These are phyloP conservation scores for Oconnorella tubifera DNA, from an alignment of 2,888 invertebrate genomes.

Conservation along the genomic window DNA sequence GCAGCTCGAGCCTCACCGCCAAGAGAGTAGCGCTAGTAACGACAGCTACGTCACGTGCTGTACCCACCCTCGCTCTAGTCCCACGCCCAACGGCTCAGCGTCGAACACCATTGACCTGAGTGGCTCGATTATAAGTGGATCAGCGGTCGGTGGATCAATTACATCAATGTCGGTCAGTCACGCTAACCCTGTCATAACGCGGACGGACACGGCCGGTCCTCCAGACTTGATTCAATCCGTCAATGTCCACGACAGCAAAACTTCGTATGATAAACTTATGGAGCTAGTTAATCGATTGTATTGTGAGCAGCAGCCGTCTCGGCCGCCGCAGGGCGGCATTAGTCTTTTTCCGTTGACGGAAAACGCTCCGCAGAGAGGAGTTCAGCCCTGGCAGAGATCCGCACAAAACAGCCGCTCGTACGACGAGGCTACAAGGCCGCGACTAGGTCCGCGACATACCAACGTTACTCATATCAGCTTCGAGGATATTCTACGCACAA, in stretches of 20 bases:
- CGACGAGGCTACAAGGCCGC: constrained; percentile 14
- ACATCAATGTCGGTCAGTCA: background rate
- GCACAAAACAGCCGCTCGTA: constrained; percentile 16
- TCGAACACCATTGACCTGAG: too few relatives aligned
- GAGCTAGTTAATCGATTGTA: background rate
- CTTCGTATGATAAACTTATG: background rate
- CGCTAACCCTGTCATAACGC: background rate
- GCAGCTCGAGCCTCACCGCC: background rate
- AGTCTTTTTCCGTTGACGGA: background rate
- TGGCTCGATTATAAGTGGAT: too few relatives aligned
- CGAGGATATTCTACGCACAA: constrained; percentile 11
- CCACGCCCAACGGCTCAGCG: background rate
- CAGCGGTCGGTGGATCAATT: background rate
- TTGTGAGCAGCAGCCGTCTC: background rate
- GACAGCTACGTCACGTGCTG: constrained; percentile 20
- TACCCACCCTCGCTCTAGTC: constrained; percentile 4
- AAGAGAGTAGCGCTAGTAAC: constrained; percentile 17
- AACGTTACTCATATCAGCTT: constrained; percentile 18
- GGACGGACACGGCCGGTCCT: background rate
- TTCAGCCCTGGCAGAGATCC: constrained; percentile 7
- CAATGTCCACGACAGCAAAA: background rate
- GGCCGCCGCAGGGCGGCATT: background rate
- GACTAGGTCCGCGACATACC: constrained; percentile 7
- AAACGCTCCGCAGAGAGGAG: background rate
- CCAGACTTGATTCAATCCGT: background rate